phyloP scores from a whole-genome alignment of 2,113 vertebrate genomes.

The Corvus moneduloides region DNA sequence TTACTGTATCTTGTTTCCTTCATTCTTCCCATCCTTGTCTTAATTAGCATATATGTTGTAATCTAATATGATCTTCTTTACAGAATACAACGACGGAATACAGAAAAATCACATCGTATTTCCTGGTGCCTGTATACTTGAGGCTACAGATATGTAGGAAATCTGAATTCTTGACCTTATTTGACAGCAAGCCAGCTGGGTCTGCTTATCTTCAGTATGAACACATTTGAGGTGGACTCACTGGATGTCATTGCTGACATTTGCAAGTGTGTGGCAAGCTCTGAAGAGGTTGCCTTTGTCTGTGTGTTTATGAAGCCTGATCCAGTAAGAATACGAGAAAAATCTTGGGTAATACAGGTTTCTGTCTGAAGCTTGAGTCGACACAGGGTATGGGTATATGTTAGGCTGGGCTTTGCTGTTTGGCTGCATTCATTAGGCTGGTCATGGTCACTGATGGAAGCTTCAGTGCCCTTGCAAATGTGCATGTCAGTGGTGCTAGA shows the following conservation, averaged over 20 bases:
- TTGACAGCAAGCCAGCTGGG: neutral
- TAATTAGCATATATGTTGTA: neutral
- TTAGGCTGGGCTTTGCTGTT: neutral
- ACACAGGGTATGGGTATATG: too few species aligned
- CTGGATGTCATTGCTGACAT: neutral
- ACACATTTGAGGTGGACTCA: neutral
- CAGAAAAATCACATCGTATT: neutral
- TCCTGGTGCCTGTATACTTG: neutral
- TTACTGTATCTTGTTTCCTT: neutral
- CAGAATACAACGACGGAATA: neutral
- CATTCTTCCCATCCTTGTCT: neutral
- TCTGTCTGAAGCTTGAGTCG: neutral
- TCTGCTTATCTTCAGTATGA: neutral
- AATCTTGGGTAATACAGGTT: neutral
- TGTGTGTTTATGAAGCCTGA: neutral
- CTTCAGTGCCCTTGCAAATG: neutral
- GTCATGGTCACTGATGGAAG: neutral
- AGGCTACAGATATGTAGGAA: neutral
- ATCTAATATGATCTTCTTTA: neutral
- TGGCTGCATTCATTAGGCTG: rapidly evolving
- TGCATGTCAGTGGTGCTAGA: rapidly evolving
- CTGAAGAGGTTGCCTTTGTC: neutral
- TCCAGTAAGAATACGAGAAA: neutral
- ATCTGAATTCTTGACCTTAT: neutral
- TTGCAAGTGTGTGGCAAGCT: neutral